Conservation (phyloP, 2,888 invertebrate genomes). For the Erpobdella octoculata region DNA sequence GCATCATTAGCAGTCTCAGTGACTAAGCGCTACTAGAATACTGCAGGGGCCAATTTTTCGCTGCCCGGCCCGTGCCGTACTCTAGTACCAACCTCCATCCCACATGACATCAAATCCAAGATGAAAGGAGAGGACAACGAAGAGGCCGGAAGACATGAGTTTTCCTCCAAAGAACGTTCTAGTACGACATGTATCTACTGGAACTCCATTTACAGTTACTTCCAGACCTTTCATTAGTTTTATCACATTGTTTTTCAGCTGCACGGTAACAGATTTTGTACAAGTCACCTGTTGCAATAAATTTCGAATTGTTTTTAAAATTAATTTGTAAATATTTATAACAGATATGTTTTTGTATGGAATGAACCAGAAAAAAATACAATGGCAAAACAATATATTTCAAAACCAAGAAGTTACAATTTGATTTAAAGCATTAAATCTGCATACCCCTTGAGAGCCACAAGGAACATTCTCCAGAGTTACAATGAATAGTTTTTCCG, state of each 20-base stretch:
- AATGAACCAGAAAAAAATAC: too few relatives aligned
- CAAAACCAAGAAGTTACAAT: neutral
- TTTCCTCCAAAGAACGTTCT: constrained; percentile 21
- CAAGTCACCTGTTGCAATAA: constrained; percentile 25
- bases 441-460: constrained; percentile 33
- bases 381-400: neutral
- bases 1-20: too few relatives aligned
- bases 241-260: constrained; percentile 12
- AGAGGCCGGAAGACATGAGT: constrained; percentile 16
- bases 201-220: constrained; percentile 10
- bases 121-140: constrained; percentile 10
- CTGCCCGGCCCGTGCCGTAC: neutral
- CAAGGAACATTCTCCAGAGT: constrained; percentile 36
- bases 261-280: constrained; percentile 35
- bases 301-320: too few relatives aligned
- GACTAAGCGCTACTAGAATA: too few relatives aligned
- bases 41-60: neutral
- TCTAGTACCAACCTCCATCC: constrained; percentile 30
- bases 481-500: constrained; percentile 30
- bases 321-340: too few relatives aligned
- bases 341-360: too few relatives aligned
- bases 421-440: neutral
- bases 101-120: constrained; percentile 30
- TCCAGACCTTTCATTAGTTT: constrained; percentile 12
- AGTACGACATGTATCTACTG: neutral